phyloP scores from a whole-genome alignment of 1,140 invertebrate species.

The Drosophila paulistorum region DNA sequence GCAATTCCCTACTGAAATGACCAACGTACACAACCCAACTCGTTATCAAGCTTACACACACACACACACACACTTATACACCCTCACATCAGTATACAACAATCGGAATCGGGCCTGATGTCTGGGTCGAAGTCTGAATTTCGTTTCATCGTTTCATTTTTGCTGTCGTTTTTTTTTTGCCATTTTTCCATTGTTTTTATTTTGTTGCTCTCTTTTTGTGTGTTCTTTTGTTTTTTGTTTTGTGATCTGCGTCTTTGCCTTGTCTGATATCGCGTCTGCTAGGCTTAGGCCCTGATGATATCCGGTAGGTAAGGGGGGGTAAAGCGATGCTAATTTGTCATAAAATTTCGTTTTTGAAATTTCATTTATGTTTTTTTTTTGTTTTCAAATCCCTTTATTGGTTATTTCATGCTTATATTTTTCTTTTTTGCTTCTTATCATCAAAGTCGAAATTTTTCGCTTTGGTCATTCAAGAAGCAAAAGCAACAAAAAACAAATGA shows the following conservation, averaged over 20 bases:
- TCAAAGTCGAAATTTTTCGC: not conserved
- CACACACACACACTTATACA: conserved; percentile 1
- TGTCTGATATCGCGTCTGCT: not conserved
- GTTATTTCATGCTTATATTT: too few relatives aligned
- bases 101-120: conserved; percentile 63
- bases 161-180: conserved; percentile 46
- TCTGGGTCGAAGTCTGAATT: conserved; percentile 73
- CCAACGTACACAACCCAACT: conserved; percentile 45
- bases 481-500: conserved; percentile 20
- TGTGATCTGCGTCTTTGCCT: conserved; percentile 36
- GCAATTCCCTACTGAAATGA: conserved; percentile 10
- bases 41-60: conserved; percentile 48
- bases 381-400: conserved; percentile 13
- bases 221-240: conserved; percentile 22
- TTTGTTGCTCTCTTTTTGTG: conserved; percentile 13
- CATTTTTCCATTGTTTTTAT: conserved; percentile 59
- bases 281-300: conserved; percentile 29
- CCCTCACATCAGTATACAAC: conserved; percentile 21
- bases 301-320: conserved; percentile 20
- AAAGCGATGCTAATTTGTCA: conserved; percentile 60
- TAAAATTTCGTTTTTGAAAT: conserved; percentile 16
- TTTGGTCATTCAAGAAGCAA: conserved; percentile 44
- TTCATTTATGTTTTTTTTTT: not conserved
- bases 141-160: conserved; percentile 44
- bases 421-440: conserved; percentile 43